phyloP scores from a whole-genome alignment of 2,113 vertebrate genomes.

The Picathartes gymnocephalus region DNA sequence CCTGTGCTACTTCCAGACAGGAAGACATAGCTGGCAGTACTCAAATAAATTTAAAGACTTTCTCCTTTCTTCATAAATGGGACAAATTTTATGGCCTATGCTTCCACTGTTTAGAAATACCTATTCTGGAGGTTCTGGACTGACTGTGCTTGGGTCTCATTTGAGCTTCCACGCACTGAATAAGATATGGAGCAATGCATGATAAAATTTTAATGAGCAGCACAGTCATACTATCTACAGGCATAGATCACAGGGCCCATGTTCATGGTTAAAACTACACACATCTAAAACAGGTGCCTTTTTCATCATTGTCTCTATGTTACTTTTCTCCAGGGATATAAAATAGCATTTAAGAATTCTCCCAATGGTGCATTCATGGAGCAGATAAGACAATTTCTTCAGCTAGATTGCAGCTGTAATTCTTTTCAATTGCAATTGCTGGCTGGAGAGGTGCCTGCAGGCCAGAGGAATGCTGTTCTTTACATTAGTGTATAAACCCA shows the following conservation, averaged over 20 bases:
- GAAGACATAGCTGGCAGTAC: neutral
- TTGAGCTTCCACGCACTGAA: neutral
- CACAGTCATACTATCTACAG: slow-evolving; percentile 42
- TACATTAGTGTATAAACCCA: slow-evolving; percentile 24
- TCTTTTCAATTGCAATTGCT: slow-evolving; percentile 61
- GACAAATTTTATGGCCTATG: neutral
- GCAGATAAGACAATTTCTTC: slow-evolving; percentile 68
- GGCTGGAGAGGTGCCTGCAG: slow-evolving; percentile 63
- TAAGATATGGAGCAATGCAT: neutral
- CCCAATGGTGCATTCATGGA: slow-evolving; percentile 49
- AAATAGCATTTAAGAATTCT: slow-evolving; percentile 52
- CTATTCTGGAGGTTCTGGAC: neutral
- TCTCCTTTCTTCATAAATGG: neutral
- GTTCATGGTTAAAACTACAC: slow-evolving; percentile 16
- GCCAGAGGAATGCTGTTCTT: slow-evolving; percentile 51
- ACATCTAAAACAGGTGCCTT: slow-evolving; percentile 51
- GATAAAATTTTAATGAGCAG: slow-evolving; percentile 56
- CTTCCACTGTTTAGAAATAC: neutral
- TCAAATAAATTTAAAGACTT: neutral
- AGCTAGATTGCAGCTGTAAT: slow-evolving; percentile 67
- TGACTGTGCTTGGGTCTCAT: neutral
- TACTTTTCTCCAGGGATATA: slow-evolving; percentile 53
- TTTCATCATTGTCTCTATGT: slow-evolving; percentile 52
- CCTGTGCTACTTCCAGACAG: neutral
- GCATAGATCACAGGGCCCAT: slow-evolving; percentile 16